Evolutionary conservation across 2,888 invertebrate genomes (phyloP), one percentile per base, ranked within the genome.

Genomic region (Dioctria rufipes): DNA sequence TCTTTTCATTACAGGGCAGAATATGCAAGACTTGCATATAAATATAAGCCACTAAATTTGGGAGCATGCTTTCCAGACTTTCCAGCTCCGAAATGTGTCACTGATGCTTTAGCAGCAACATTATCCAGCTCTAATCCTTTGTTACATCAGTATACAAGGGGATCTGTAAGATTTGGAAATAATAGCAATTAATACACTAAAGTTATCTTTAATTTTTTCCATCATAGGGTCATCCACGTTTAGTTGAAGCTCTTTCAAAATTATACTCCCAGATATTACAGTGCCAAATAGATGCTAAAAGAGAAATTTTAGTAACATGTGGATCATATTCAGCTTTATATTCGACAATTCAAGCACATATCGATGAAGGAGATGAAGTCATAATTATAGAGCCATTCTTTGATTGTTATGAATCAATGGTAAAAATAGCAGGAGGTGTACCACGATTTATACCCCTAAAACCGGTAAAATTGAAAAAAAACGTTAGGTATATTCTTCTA

Each of bases 321-420:
- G 99, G 99, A 5, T 99, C 99, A 2, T 99, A 99, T 87, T 97
- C 98, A 87, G 96, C 98, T 0, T 90, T 99, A 0, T 99, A 94
- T 89, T 93, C 94, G 69, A 90, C 95, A 8, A 94, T 98, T 82
- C 92, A 95, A 87, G 92, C 98, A 5, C 95, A 97, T 86, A 93
- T 98, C 6, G 95, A 95, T 85, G 92, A 92, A 2, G 97, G 94
- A 0, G 95, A 95, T 87, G 96, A 98, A 90, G 98, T 97, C 80
- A 97, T 99, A 82, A 96, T 99, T 40, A 97, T 99, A 83, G 99
- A 99, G 88, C 99, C 99, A 0, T 99, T 94, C 90, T 99, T 98
- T 87, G 99, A 99, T 89, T 99, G 98, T 87, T 99, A 99, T 86
- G 96, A 95, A 84, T 97, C 98, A 1, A 98, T 99, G 95, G 95